Conservation (phyloP, 2,888 invertebrate species). For the Drosophila atroscutellata region DNA sequence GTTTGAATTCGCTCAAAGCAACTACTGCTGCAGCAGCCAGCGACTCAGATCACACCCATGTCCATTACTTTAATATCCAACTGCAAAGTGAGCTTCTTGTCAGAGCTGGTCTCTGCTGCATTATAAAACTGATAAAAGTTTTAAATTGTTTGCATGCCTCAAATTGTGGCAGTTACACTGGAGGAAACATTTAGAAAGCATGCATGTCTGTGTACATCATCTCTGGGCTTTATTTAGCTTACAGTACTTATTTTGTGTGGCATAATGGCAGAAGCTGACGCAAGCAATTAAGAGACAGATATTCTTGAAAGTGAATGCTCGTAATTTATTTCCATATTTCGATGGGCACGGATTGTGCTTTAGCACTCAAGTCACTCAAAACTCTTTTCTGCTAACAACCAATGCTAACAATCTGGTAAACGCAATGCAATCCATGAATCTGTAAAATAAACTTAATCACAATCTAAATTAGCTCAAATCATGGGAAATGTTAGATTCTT, state of each 20-base stretch:
- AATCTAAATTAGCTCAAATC: not conserved
- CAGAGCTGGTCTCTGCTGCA: not conserved
- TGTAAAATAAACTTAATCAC: not conserved
- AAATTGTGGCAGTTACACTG: slow-evolving; percentile 12
- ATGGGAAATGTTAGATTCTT: accelerated
- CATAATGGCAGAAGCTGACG: not conserved
- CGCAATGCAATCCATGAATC: not conserved
- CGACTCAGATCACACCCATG: not conserved
- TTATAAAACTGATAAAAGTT: slow-evolving; percentile 20
- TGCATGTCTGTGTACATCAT: not conserved
- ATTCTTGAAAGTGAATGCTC: not conserved
- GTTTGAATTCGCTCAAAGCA: slow-evolving; percentile 72
- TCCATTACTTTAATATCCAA: slow-evolving; percentile 10
- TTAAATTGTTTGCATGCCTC: slow-evolving; percentile 18
- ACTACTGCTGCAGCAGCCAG: slow-evolving; percentile 30
- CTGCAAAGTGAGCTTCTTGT: slow-evolving; percentile 13
- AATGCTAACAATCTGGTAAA: too few species aligned
- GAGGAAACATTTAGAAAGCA: not conserved
- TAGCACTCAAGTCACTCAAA: not conserved
- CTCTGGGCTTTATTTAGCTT: not conserved
- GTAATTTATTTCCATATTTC: not conserved
- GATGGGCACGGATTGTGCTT: not conserved
- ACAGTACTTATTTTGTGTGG: not conserved
- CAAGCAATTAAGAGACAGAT: not conserved
- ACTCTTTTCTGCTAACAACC: not conserved